A percentile compares a stretch with the other conserved stretches of the same genome.
Conservation (phyloP, 2,797 vertebrate genomes). For the Rhadinocentrus ornatus region DNA sequence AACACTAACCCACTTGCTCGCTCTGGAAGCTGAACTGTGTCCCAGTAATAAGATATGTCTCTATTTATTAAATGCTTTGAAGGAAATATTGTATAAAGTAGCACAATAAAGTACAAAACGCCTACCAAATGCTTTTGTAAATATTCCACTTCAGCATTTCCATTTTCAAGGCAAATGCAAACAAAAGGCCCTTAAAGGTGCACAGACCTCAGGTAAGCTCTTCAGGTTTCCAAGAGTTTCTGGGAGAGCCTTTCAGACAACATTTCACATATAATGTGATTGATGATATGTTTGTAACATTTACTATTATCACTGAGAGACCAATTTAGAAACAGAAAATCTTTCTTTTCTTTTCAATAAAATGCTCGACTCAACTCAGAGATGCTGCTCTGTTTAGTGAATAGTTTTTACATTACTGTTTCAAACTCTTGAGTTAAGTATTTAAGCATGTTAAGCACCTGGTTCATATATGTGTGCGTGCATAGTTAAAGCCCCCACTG, state of each 20-base stretch:
- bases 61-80: not conserved
- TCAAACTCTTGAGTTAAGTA: not conserved
- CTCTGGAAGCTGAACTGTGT: no score
- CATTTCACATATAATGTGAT: no score
- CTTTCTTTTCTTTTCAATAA: not conserved
- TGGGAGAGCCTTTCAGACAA: no score
- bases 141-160: not conserved
- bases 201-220: not conserved
- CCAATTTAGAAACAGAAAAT: not conserved
- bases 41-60: no score
- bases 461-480: no score
- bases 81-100: not conserved
- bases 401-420: not conserved
- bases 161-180: not conserved
- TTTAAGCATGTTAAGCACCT: not conserved
- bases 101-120: not conserved
- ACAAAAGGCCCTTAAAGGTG: not conserved
- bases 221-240: no score
- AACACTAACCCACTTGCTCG: no score
- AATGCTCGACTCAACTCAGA: not conserved
- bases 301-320: no score
- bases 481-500: no score
- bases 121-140: not conserved
- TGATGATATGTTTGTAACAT: no score
- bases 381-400: not conserved